phyloP scores from a whole-genome alignment of 2,888 invertebrate species.

The Nematopogon swammerdamellus region DNA sequence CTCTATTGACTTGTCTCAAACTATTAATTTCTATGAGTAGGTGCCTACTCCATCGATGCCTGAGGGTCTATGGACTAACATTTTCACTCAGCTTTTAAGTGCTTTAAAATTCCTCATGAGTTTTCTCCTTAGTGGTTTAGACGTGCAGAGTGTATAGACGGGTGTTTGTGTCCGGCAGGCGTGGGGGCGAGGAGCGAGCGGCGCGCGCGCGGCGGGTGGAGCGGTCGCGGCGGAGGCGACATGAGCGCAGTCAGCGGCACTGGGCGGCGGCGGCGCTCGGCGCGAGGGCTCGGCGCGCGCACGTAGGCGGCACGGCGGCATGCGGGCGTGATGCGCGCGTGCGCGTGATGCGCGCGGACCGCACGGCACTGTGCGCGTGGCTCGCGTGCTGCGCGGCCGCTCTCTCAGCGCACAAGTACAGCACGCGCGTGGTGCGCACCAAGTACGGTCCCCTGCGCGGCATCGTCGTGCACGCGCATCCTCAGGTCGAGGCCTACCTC shows the following conservation, averaged over 20 bases:
- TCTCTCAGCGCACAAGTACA: conserved; percentile 70
- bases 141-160: too few species aligned
- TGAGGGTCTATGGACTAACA: too few species aligned
- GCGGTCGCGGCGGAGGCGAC: conserved; percentile 19
- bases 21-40: too few species aligned
- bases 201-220: conserved; percentile 16
- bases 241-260: conserved; percentile 20
- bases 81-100: too few species aligned
- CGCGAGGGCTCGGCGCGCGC: conserved; percentile 21
- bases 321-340: conserved; percentile 10
- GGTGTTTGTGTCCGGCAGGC: not conserved
- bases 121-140: too few species aligned
- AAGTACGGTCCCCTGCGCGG: conserved; percentile 89
- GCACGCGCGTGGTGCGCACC: conserved; percentile 79
- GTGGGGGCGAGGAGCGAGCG: conserved; percentile 22
- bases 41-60: too few species aligned
- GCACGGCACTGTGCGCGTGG: conserved; percentile 56
- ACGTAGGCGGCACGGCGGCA: conserved; percentile 10
- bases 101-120: too few species aligned
- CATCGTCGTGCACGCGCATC: conserved; percentile 75
- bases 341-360: conserved; percentile 48
- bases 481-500: conserved; percentile 85
- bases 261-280: conserved; percentile 14
- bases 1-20: too few species aligned
- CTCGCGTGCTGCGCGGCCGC: conserved; percentile 53